Evolutionary conservation across 2,113 vertebrate genomes (phyloP), one percentile per base, ranked within the genome.

Genomic region (Prochilodus magdalenae): DNA sequence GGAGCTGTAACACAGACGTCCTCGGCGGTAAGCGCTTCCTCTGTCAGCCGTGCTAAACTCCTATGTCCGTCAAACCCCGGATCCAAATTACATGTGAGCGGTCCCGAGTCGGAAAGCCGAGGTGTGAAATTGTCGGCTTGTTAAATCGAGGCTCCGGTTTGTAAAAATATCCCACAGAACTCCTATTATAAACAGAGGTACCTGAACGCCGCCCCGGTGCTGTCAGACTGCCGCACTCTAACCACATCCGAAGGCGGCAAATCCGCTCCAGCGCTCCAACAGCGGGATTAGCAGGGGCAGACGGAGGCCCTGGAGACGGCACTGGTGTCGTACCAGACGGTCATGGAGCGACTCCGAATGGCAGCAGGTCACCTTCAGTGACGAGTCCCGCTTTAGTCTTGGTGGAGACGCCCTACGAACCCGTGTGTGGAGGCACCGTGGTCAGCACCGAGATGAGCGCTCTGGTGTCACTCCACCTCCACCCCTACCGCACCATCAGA

Each of bases 31-130:
- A 65, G 16, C 27, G 15, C 60, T 24, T 24, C 24, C 60, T 55
- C 72, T 74, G 79, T 66, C 71, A 74, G 30, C n/a, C n/a, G 1
- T n/a, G 49, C 44, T 29, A 81, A 72, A 20, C 44, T 49, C 22
- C 24, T 26, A 49, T 4, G 6, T 53, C 29, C 4, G 8, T 76
- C n/a, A 60, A 60, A 12, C 57, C 8, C 1, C 3, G 24, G 57
- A 60, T 60, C 57, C 57, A 60, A 26, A 60, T 60, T 60, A 60
- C n/a, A 60, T 60, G 22, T 60, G 57, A 26, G 13, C 4, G n/a
- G 57, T 60, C 57, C 57, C 4, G 24, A 22, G 57, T 60, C 11
- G 24, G 10, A 4, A 88, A 77, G 51, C 70, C 0, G n/a, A 77
- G 80, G 75, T n/a, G n/a, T n/a, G n/a, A n/a, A n/a, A n/a, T n/a